Base-by-base conservation (phyloP, 1,140 invertebrate genomes). In the Cherax destructor region DNA sequence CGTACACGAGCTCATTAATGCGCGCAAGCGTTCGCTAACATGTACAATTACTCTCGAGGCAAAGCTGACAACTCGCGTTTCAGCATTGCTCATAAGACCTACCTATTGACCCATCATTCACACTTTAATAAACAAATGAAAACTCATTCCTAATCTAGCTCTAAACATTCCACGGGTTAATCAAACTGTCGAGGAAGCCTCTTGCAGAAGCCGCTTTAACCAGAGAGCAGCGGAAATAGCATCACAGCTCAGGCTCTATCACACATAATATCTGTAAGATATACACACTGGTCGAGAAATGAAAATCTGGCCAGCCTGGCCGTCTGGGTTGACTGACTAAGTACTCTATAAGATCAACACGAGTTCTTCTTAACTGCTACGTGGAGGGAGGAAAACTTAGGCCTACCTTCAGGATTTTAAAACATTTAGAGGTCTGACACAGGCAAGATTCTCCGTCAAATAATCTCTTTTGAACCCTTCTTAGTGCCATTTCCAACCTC, bases 111-210 rank as follows among this genome's bases (percentile, higher is more conserved):
- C 4, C 11, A 56, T n/a, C 65, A 16, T 49, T 74, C 83, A 74
- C 83, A 80, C 18, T n/a, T 80, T 80, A 80, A 50, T 80, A 50
- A 80, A 16, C 78, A 80, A 21, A 50, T 80, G 78, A 80, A 80
- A 80, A 21, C 50, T 21, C 61, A 10, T 69, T 4, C 10, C 61
- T 18, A 18, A 11, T 10, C 16, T 69, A 21, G 7, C 21, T 69
- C 18, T 21, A 18, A 69, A 69, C 7, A 16, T 21, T 18, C 21
- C 61, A 21, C 61, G 61, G 21, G 4, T 18, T 7, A 59, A 59
- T 59, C 11, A 5, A 5, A n/a, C n/a, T n/a, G n/a, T n/a, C n/a
- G n/a, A n/a, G n/a, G n/a, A 9, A 13, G 61, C 10, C 61, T 21
- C 18, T 9, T 69, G 9, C 61, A 21, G 61, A 13, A 69, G 61